phyloP scores from a whole-genome alignment of 2,797 vertebrate species.

The Hydrolagus colliei region DNA sequence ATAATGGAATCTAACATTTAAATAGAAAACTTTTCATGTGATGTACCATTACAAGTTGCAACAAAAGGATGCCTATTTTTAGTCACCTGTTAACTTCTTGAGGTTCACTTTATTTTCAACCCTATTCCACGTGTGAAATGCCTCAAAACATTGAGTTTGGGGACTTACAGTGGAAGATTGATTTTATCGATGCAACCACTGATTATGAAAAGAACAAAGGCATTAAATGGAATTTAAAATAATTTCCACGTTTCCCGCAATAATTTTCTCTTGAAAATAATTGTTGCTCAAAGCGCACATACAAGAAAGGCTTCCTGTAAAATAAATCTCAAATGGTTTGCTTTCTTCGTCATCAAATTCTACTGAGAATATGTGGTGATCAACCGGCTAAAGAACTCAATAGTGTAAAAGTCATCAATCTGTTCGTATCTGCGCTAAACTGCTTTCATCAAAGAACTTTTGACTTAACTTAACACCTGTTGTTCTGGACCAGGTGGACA shows the following conservation, averaged over 20 bases:
- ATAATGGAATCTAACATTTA: too few species aligned
- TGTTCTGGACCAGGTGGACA: background rate
- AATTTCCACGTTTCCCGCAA: constrained; percentile 7
- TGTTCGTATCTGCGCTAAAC: background rate
- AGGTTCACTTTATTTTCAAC: background rate
- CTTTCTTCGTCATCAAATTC: background rate
- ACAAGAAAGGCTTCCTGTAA: background rate
- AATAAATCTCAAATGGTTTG: background rate
- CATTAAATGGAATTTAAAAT: constrained; percentile 4
- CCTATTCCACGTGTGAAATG: constrained; percentile 6
- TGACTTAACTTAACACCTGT: background rate
- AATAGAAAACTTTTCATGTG: too few species aligned
- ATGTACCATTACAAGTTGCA: too few species aligned
- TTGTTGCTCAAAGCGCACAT: constrained; percentile 1
- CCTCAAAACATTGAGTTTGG: background rate
- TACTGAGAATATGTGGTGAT: background rate
- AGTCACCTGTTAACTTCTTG: background rate
- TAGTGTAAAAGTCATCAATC: background rate
- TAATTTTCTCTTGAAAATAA: constrained; percentile 3
- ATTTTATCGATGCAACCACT: background rate
- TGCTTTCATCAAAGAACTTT: background rate
- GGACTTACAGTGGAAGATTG: constrained; percentile 1
- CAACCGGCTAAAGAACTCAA: background rate
- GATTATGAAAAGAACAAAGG: constrained; percentile 19
- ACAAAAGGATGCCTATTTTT: too few species aligned